These are phyloP conservation scores for Lordiphosa clarofinis DNA, from an alignment of 1,140 invertebrate genomes.

Conservation along the genomic window DNA sequence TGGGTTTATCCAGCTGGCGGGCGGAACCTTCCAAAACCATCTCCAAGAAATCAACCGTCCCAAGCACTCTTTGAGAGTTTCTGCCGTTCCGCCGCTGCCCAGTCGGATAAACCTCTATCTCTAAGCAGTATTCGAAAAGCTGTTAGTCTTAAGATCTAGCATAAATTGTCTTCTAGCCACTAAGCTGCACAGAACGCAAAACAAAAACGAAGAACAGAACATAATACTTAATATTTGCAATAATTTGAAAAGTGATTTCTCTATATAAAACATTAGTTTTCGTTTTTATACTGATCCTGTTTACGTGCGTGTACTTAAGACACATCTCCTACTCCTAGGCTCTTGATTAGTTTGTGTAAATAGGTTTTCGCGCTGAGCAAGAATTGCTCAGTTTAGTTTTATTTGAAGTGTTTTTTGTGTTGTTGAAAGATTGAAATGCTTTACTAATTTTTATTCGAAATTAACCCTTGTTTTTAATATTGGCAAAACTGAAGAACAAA, in stretches of 20 bases:
- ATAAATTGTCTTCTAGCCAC: conserved; percentile 51
- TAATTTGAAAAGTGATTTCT: conserved; percentile 76
- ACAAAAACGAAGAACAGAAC: conserved; percentile 33
- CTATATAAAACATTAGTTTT: conserved; percentile 60
- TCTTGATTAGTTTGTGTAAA: conserved; percentile 75
- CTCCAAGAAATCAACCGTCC: conserved; percentile 1
- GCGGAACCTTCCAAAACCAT: conserved; percentile 8
- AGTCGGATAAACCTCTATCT: conserved; percentile 80
- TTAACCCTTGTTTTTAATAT: conserved; percentile 35
- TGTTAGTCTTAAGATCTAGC: conserved; percentile 71
- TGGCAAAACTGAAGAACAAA: conserved; percentile 53
- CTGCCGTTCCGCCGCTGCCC: conserved; percentile 34
- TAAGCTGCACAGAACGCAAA: conserved; percentile 56
- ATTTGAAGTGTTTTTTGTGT: conserved; percentile 49
- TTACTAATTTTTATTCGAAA: conserved; percentile 61
- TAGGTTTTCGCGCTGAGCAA: conserved; percentile 36
- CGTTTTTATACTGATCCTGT: conserved; percentile 36
- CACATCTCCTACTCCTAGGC: conserved; percentile 42
- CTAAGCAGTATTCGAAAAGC: conserved; percentile 80
- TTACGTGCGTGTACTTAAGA: conserved; percentile 62
- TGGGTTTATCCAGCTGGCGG: conserved; percentile 79
- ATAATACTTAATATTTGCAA: conserved; percentile 66
- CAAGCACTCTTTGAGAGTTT: conserved; percentile 4
- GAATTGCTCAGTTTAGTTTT: conserved; percentile 40
- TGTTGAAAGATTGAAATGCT: conserved; percentile 63